Evolutionary conservation across 2,797 vertebrate species (phyloP).

Genomic region (Leontopithecus rosalia): DNA sequence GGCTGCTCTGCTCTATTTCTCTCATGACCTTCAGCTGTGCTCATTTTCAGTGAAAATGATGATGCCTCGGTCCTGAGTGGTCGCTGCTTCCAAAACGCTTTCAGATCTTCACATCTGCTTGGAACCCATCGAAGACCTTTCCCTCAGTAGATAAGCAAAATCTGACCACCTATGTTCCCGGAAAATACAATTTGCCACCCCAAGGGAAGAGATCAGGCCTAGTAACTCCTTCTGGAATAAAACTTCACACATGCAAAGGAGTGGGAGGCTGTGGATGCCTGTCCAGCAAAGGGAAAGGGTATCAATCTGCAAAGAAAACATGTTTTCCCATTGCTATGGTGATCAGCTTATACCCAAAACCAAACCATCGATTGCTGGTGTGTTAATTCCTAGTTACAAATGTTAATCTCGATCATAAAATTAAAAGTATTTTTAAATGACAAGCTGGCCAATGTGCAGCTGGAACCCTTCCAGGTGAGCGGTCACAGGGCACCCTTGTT

Average conservation of each 20-base stretch:
- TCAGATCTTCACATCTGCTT: constrained; percentile 51
- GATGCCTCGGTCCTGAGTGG: constrained; percentile 39
- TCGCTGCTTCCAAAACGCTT: constrained; percentile 51
- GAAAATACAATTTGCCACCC: constrained; percentile 30
- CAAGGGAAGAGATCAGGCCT: neutral
- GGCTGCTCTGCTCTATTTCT: constrained; percentile 53
- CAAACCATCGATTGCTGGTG: neutral
- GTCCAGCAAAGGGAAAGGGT: neutral
- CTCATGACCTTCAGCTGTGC: neutral
- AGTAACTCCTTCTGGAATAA: neutral
- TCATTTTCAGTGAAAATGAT: neutral
- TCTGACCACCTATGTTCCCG: neutral
- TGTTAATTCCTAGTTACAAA: constrained; percentile 51
- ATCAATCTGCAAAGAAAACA: neutral
- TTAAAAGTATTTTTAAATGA: constrained; percentile 24
- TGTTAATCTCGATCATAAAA: constrained; percentile 30
- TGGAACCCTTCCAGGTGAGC: neutral
- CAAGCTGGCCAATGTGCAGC: neutral
- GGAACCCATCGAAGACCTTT: constrained; percentile 41
- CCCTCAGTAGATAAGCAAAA: neutral
- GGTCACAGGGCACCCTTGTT: neutral
- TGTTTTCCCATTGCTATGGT: neutral
- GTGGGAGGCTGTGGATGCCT: neutral
- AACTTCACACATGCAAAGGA: neutral
- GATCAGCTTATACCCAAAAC: neutral